phyloP scores from a whole-genome alignment of 1,140 invertebrate species.

The Laodelphax striatellus region DNA sequence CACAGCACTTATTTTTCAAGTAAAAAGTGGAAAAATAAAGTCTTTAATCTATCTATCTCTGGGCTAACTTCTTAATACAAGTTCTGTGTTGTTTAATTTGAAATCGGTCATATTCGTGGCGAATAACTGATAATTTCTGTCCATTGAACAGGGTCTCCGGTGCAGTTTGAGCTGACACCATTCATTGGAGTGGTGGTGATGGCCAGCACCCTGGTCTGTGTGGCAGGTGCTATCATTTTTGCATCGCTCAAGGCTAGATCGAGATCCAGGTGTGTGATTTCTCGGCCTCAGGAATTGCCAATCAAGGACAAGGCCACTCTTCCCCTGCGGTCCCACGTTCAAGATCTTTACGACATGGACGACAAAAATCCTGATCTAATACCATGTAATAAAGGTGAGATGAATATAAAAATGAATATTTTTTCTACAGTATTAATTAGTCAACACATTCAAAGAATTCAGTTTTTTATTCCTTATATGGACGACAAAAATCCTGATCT shows the following conservation, averaged over 20 bases:
- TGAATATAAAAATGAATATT: slow-evolving; percentile 20
- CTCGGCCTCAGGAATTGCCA: slow-evolving; percentile 45
- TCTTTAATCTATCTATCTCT: no score
- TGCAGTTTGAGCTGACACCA: slow-evolving; percentile 57
- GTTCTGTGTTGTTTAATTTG: not conserved
- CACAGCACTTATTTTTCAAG: no score
- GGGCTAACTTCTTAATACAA: no score
- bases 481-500: slow-evolving; percentile 79
- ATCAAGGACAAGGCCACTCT: slow-evolving; percentile 54
- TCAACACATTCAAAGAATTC: no score
- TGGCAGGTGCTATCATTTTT: slow-evolving; percentile 56
- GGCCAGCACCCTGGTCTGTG: slow-evolving; percentile 55
- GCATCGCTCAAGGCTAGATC: slow-evolving; percentile 51
- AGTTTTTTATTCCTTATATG: no score
- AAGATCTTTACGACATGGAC: slow-evolving; percentile 56
- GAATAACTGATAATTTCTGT: not conserved
- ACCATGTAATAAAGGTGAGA: slow-evolving; percentile 72
- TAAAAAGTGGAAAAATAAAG: no score
- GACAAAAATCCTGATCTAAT: slow-evolving; percentile 78
- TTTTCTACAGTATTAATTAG: no score
- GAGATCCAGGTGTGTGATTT: slow-evolving; percentile 35
- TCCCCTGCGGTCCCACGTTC: slow-evolving; percentile 45
- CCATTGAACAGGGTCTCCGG: slow-evolving; percentile 39
- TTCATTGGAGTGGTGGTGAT: slow-evolving; percentile 61
- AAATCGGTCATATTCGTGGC: not conserved